These are phyloP conservation scores for Takifugu ocellatus DNA, from an alignment of 2,797 vertebrate species.

Conservation along the genomic window DNA sequence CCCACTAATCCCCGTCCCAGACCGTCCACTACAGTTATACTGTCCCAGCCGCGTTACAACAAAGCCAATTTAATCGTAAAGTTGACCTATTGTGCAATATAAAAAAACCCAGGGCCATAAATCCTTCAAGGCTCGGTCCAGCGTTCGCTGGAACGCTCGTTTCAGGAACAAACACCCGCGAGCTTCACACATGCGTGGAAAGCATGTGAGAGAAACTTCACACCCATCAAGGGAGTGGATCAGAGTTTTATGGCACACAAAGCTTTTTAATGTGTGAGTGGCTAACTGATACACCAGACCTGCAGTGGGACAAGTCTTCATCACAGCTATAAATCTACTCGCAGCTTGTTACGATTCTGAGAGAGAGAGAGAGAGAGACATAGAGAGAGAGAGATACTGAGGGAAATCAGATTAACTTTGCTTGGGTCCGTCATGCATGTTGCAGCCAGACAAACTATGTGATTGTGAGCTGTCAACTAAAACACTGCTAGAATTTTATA, in stretches of 20 bases:
- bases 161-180: conserved; percentile 2
- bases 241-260: conserved; percentile 65
- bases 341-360: conserved; percentile 64
- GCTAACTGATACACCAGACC: conserved; percentile 70
- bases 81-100: conserved; percentile 39
- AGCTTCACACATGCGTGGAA: conserved; percentile 6
- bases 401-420: background rate
- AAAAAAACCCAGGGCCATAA: conserved; percentile 46
- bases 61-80: conserved; percentile 30
- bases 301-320: conserved; percentile 54
- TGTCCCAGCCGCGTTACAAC: conserved; percentile 3
- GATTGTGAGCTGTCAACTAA: conserved; percentile 28
- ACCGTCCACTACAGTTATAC: background rate
- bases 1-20: background rate
- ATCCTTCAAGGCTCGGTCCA: conserved; percentile 21
- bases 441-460: conserved; percentile 38
- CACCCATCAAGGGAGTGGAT: conserved; percentile 60
- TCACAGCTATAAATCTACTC: conserved; percentile 71
- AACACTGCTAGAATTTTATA: conserved; percentile 51
- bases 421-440: conserved; percentile 8
- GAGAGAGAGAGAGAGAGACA: conserved; percentile 49
- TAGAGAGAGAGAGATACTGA: conserved; percentile 13
- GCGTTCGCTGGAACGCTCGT: no score
- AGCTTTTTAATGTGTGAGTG: conserved; percentile 59
- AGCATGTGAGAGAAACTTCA: conserved; percentile 41